Evolutionary conservation across 2,797 vertebrate genomes (phyloP).

Genomic region (Neosilurus hyrtlii): DNA sequence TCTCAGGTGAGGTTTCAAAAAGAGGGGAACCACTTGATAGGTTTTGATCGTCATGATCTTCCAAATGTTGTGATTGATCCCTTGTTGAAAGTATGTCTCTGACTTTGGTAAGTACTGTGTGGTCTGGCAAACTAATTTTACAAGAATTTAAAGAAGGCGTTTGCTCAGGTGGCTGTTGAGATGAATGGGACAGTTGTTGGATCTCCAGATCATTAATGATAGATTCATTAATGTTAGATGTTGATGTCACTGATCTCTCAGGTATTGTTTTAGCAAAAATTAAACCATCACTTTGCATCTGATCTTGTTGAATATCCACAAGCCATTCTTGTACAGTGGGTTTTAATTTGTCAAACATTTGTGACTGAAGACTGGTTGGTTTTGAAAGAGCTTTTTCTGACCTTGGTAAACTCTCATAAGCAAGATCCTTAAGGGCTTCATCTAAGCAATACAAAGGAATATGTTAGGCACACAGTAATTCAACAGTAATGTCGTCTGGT

Average conservation of each 20-base stretch:
- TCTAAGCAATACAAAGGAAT: constrained; percentile 69
- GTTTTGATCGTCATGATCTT: not conserved
- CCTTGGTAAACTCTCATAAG: constrained; percentile 68
- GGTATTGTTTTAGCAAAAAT: not conserved
- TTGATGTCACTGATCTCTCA: not conserved
- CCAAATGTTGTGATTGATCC: not conserved
- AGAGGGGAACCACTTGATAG: not conserved
- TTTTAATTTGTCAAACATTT: not conserved
- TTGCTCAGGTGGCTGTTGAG: not conserved
- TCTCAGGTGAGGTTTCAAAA: not conserved
- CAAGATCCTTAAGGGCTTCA: constrained; percentile 74
- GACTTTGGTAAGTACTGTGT: not conserved
- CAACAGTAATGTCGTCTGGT: constrained; percentile 4
- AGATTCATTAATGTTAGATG: not conserved
- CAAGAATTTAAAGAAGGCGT: not conserved
- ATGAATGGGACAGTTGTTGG: not conserved
- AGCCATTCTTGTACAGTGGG: not conserved
- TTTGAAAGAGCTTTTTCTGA: constrained; percentile 72
- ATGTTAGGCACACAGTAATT: constrained; percentile 40
- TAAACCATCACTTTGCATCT: constrained; percentile 9
- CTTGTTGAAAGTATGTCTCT: not conserved
- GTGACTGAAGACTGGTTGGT: constrained; percentile 64
- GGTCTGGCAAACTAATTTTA: not conserved
- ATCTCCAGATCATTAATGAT: constrained; percentile 1
- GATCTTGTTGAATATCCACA: constrained; percentile 3